Conservation (phyloP, 1,140 invertebrate species). For the Drosophila grimshawi region DNA sequence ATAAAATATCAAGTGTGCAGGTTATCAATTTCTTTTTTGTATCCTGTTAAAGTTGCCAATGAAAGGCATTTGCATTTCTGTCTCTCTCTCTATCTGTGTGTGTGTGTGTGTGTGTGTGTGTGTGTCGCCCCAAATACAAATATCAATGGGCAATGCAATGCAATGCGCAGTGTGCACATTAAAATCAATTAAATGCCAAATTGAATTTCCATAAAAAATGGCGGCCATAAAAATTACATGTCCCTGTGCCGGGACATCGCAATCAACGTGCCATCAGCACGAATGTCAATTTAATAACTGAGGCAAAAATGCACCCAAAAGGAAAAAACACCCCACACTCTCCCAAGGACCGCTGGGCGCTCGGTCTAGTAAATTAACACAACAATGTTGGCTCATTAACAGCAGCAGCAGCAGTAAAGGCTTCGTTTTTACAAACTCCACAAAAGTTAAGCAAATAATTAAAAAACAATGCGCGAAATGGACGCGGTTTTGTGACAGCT, state of each 20-base stretch:
- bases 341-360: conserved; percentile 33
- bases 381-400: conserved; percentile 83
- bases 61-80: conserved; percentile 66
- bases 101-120: background rate
- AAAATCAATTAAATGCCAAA: conserved; percentile 83
- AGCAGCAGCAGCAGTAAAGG: conserved; percentile 21
- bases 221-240: conserved; percentile 79
- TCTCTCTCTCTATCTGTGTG: background rate
- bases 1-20: conserved; percentile 74
- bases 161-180: conserved; percentile 67
- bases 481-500: conserved; percentile 30
- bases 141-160: conserved; percentile 37
- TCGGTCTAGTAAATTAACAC: conserved; percentile 73
- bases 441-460: conserved; percentile 77
- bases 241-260: conserved; percentile 77
- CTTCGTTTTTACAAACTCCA: conserved; percentile 63
- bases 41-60: conserved; percentile 22
- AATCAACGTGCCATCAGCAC: conserved; percentile 76
- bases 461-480: conserved; percentile 74
- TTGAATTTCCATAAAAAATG: conserved; percentile 79
- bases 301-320: conserved; percentile 30
- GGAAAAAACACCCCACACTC: conserved; percentile 35
- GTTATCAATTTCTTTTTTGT: conserved; percentile 28
- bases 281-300: conserved; percentile 82
- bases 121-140: conserved; percentile 38